Evolutionary conservation across 92 coral and sea anemone genomes (phyloP), one percentile per base, ranked within the genome.

Genomic region (Micromussa lordhowensis): DNA sequence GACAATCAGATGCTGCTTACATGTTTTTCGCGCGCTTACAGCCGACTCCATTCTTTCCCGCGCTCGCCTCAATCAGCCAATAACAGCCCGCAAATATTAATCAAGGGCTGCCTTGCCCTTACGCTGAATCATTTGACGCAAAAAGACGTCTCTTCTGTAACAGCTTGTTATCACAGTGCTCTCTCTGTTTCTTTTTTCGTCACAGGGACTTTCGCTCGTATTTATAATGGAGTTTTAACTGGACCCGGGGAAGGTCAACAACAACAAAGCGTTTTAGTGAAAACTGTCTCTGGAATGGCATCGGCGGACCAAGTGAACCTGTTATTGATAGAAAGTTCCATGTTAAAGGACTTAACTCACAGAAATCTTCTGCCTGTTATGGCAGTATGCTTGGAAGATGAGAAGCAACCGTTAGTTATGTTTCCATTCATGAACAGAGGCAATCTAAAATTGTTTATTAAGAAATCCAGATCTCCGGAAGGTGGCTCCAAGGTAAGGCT

Each of bases 401-500:
- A 88, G 53, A 91, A 95, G 48, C 99, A 95, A n/a, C 98, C 99
- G 8, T 93, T 97, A 54, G 94, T 97, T 31, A 93, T 97, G 95
- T 94, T 93, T 69, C 98, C 94, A 44, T 94, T 87, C 80, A 96
- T 97, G 99, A 97, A 96, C 85, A 90, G 92, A 86, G 99, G 99
- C 16, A 97, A 97, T 77, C 87, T 97, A 74, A 97, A 97, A 83
- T 87, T 94, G 89, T 97, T 91, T 82, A 80, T 97, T 51, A 97
- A 96, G 82, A 95, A 95, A 69, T 95, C 98, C 22, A 90, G 99
- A 85, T 95, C 97, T 14, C 98, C 98, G 4, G 99, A 97, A 68
- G 99, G 99, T 19, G 93, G 96, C 35, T 92, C 98, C 15, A 94
- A 95, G 96, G 99, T 93, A 74, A 90, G 94, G 1, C 30, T 30